Evolutionary conservation across 1,140 invertebrate species (phyloP).

Genomic region (Megalopta genalis): DNA sequence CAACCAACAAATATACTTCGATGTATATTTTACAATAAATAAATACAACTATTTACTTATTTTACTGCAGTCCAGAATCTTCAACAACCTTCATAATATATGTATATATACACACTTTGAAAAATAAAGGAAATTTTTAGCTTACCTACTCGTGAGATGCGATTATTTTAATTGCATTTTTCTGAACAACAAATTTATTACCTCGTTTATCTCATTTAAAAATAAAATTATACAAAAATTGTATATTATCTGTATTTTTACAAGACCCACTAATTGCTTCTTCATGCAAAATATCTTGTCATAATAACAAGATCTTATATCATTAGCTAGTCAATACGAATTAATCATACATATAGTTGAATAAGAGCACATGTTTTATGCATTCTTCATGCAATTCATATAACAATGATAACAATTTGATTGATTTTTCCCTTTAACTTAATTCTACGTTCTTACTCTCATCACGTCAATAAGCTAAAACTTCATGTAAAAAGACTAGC

Average conservation of each 20-base stretch:
- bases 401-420: slow-evolving; percentile 31
- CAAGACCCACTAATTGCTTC: not conserved
- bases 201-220: not conserved
- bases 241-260: slow-evolving; percentile 44
- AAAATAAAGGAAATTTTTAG: slow-evolving; percentile 10
- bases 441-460: not conserved
- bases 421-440: not conserved
- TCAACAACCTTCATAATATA: slow-evolving; percentile 18
- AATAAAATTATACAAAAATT: slow-evolving; percentile 26
- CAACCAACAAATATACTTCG: slow-evolving; percentile 10
- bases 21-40: slow-evolving; percentile 36
- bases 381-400: slow-evolving; percentile 5
- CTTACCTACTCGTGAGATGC: not conserved
- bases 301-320: not conserved
- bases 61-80: slow-evolving; percentile 28
- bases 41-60: slow-evolving; percentile 34
- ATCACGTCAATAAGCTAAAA: slow-evolving; percentile 24
- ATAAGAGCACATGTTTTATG: slow-evolving; percentile 5
- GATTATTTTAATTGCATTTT: not conserved
- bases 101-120: slow-evolving; percentile 12
- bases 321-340: not conserved
- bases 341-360: not conserved
- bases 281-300: not conserved
- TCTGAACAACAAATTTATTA: not conserved
- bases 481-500: slow-evolving; percentile 55